Conservation (phyloP, 2,113 vertebrate genomes). For the Cololabis saira region DNA sequence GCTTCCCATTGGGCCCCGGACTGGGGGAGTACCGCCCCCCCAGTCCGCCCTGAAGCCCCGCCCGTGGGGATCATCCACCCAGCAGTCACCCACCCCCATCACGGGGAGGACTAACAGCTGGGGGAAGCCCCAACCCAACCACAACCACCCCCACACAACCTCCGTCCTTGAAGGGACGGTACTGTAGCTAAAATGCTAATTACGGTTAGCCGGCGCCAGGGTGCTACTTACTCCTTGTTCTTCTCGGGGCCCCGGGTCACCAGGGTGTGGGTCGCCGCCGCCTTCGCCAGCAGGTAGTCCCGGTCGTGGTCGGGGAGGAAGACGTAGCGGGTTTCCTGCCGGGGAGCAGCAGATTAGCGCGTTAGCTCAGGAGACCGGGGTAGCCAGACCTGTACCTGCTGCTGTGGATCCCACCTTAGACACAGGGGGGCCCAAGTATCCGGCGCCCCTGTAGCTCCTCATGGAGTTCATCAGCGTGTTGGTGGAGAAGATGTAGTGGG, state of each 20-base stretch:
- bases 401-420: slow-evolving; percentile 52
- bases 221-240: slow-evolving; percentile 49
- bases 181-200: too few species aligned
- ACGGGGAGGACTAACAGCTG: too few species aligned
- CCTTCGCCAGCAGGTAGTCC: slow-evolving; percentile 83
- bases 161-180: too few species aligned
- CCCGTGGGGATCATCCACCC: too few species aligned
- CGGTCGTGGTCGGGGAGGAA: slow-evolving; percentile 84
- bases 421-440: slow-evolving; percentile 70
- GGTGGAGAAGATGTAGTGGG: slow-evolving; percentile 86
- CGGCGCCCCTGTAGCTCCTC: slow-evolving; percentile 50
- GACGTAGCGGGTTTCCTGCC: slow-evolving; percentile 82
- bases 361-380: too few species aligned
- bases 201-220: not conserved
- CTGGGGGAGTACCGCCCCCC: too few species aligned
- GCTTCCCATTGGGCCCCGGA: too few species aligned
- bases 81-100: too few species aligned
- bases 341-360: slow-evolving; percentile 10
- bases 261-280: slow-evolving; percentile 59
- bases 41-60: too few species aligned
- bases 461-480: slow-evolving; percentile 86
- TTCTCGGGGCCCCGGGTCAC: slow-evolving; percentile 71
- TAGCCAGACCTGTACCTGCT: not conserved
- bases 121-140: too few species aligned
- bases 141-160: too few species aligned